Conservation (phyloP, 2,888 invertebrate species). For the Eilema sororculum region DNA sequence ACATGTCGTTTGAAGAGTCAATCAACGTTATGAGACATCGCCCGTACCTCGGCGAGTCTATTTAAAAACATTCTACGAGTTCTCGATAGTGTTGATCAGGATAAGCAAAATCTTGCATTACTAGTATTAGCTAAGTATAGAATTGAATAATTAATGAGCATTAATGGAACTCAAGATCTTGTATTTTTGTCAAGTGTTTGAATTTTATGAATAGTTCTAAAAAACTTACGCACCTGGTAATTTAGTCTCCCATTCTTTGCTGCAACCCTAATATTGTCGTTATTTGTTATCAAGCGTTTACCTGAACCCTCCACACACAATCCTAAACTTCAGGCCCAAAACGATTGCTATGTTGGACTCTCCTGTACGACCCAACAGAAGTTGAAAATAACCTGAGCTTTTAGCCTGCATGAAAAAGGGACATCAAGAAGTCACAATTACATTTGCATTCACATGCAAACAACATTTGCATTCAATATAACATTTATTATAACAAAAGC, state of each 20-base stretch:
- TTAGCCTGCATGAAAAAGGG: not conserved
- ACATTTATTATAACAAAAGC: too few species aligned
- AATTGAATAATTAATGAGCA: not conserved
- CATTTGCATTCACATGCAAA: too few species aligned
- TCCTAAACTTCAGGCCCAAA: not conserved
- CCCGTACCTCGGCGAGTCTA: not conserved
- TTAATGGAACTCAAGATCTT: not conserved
- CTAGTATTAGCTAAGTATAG: not conserved
- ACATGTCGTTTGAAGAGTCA: conserved; percentile 17
- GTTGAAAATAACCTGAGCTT: not conserved
- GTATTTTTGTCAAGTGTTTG: not conserved
- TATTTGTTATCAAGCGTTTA: too few species aligned
- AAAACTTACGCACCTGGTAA: not conserved
- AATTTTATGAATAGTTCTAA: not conserved
- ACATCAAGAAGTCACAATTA: too few species aligned
- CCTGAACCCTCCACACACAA: too few species aligned
- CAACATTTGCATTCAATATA: too few species aligned
- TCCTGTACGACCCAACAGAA: not conserved
- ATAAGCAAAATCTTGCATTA: not conserved
- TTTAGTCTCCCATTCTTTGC: not conserved
- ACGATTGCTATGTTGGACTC: not conserved
- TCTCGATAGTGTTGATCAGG: not conserved
- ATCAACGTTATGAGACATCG: conserved; percentile 16
- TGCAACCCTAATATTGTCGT: not conserved
- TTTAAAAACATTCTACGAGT: conserved; percentile 7